phyloP scores from a whole-genome alignment of 2,113 vertebrate genomes.

The zebrafish (Danio rerio) region GRCz12tu NC_133191.1:38580501-38581000 shows the following conservation, averaged over 20 bases:
- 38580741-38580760: neutral
- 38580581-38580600: conserved; percentile 48
- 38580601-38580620: conserved; percentile 19
- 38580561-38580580: conserved; percentile 52
- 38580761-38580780: neutral
- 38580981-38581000: too few relatives aligned
- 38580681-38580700: conserved; percentile 21
- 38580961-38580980: too few relatives aligned
- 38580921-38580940: too few relatives aligned
- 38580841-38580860: too few relatives aligned
- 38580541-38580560: conserved; percentile 55
- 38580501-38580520: conserved; percentile 75
- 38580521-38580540: conserved; percentile 69
- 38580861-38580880: too few relatives aligned
- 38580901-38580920: too few relatives aligned
- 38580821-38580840: too few relatives aligned
- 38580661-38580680: neutral
- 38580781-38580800: too few relatives aligned
- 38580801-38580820: too few relatives aligned
- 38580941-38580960: too few relatives aligned
- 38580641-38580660: conserved; percentile 24
- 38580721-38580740: neutral
- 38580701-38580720: neutral
- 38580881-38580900: too few relatives aligned
- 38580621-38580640: conserved; percentile 41